Base-by-base conservation (phyloP, 2,888 invertebrate genomes). In the Argyresthia goedartella region DNA sequence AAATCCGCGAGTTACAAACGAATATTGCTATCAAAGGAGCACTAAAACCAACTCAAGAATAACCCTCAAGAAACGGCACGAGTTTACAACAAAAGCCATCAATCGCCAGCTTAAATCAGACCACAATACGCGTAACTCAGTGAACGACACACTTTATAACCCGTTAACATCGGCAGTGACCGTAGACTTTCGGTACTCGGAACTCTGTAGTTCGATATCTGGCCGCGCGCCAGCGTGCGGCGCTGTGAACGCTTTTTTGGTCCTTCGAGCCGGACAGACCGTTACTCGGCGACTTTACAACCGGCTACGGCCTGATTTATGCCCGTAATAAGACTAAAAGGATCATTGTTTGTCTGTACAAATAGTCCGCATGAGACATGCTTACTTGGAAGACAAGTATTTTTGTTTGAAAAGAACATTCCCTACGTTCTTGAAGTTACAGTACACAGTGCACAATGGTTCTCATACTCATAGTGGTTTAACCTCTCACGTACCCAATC, bases 281-380 rank as follows among this genome's bases (percentile, higher is more conserved):
- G 58, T 54, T 55, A 56, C 55, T 55, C 55, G 53, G 49, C 58
- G 53, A 58, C 56, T 60, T 60, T 58, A 59, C 59, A 58, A 57
- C 59, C 56, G 54, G 54, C 56, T 14, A 49, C 33, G 48, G 36
- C 54, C 56, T 60, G 58, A 62, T 62, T 62, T 59, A 60, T 59
- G 57, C 53, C 52, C 52, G 53, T 49, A 54, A 52, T 54, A 57
- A 48, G 50, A 34, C 47, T 50, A 42, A 42, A 53, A 43, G 50
- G 50, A 47, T 50, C 50, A 53, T 53, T 53, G 53, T 50, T 48
- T 48, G 48, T 48, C 48, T 48, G 35, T 48, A 48, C 35, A 35
- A 35, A 48, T 48, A 48, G 36, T 7, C 48, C 4, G 47, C 6
- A 13, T 47, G 47, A 47, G 47, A 13, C 47, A 47, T 25, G 6